Conservation (phyloP, 2,888 invertebrate species). For the Loripinus fragilis region DNA sequence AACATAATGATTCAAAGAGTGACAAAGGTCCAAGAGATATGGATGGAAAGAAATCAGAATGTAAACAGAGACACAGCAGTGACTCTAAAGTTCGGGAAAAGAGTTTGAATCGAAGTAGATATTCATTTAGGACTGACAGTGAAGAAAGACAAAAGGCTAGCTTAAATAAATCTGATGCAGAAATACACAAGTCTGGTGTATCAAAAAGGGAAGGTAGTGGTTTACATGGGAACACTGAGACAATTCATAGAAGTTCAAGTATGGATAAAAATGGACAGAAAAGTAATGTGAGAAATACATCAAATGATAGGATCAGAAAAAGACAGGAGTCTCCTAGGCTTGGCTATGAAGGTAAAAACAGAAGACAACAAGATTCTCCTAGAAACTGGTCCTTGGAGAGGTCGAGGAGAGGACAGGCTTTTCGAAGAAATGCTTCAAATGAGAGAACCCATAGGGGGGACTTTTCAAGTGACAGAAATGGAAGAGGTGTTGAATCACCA, state of each 20-base stretch:
- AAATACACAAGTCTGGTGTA: not conserved
- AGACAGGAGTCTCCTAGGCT: not conserved
- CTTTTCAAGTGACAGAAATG: not conserved
- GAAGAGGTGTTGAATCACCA: not conserved
- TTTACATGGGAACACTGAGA: not conserved
- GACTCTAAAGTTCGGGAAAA: not conserved
- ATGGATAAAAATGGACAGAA: not conserved
- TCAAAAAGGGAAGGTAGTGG: not conserved
- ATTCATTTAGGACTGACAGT: not conserved
- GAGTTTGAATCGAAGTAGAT: slow-evolving; percentile 2
- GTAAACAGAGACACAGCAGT: not conserved
- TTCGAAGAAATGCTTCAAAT: not conserved
- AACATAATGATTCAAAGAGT: not conserved
- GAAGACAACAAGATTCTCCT: not conserved
- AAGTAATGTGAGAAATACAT: not conserved
- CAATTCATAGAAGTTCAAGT: not conserved
- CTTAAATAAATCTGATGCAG: not conserved
- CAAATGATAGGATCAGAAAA: not conserved
- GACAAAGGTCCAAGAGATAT: not conserved
- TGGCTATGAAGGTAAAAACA: not conserved
- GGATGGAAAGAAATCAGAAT: not conserved
- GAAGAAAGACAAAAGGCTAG: not conserved
- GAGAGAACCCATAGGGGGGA: not conserved
- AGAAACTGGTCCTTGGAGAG: slow-evolving; percentile 1
- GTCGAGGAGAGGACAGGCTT: not conserved